Evolutionary conservation across 2,113 vertebrate species (phyloP).

Genomic region (Serinus canaria): DNA sequence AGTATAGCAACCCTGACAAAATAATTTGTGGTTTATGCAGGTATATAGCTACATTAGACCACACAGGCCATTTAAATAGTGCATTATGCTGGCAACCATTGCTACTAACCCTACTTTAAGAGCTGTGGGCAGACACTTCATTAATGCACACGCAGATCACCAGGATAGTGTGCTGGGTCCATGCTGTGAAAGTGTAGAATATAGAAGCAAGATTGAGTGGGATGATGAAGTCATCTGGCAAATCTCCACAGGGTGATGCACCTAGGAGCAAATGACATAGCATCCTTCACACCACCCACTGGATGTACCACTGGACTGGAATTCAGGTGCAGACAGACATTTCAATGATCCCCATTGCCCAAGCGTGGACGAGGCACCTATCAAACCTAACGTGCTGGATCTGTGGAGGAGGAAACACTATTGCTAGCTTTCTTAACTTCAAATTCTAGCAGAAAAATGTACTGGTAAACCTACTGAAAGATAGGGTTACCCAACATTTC

Average conservation of each 20-base stretch:
- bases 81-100: constrained; percentile 19
- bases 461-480: background rate
- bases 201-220: background rate
- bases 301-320: constrained; percentile 12
- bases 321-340: constrained; percentile 5
- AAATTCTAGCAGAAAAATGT: background rate
- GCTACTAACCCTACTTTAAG: background rate
- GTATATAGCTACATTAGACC: constrained; percentile 17
- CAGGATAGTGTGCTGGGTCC: constrained; percentile 37
- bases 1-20: constrained; percentile 25
- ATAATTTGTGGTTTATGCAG: constrained; percentile 39
- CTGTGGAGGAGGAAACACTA: background rate
- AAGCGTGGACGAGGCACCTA: background rate
- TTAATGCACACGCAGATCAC: background rate
- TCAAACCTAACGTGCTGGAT: background rate
- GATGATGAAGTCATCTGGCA: constrained; percentile 49
- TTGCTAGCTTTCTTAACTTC: background rate
- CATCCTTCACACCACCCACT: constrained; percentile 49
- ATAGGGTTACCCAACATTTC: background rate
- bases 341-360: background rate
- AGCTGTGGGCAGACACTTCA: constrained; percentile 23
- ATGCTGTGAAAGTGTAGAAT: background rate
- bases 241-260: constrained; percentile 27
- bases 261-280: constrained; percentile 35
- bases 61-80: background rate